Base-by-base conservation (phyloP, 2,888 invertebrate genomes). In the Cryptocephalus primarius region DNA sequence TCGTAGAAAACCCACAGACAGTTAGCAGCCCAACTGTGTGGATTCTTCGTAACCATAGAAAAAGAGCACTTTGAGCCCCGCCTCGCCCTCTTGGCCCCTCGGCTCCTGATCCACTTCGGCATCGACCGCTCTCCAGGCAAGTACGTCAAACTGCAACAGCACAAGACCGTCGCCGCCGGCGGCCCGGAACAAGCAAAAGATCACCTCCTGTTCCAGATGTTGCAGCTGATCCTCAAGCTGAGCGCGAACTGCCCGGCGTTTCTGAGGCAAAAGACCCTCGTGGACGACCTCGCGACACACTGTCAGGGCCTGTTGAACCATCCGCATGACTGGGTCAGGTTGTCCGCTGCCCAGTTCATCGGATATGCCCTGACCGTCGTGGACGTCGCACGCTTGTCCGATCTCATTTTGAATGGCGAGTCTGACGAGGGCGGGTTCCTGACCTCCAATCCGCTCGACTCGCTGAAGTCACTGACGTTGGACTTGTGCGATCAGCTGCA, bases 311-410 rank as follows among this genome's bases (percentile, higher is more conserved):
- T 89, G 39, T 65, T 94, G 11, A 81, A 77, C 0, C 83, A 94
- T 66, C 85, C 88, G 10, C 93, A 94, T 64, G 77, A 82, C 33
- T 92, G 92, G 92, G 88, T 94, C 0, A 78, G 92, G 45, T 71
- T 89, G 40, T 78, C 79, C 48, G 78, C 90, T 0, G 78, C 83
- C 0, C 88, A 89, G 65, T 75, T 91, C 51, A 68, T 93, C 39
- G 85, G 86, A 0, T 75, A 80, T 41, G 74, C 92, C 43, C 70
- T 94, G 45, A 72, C 79, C 1, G 69, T 75, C 1, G 75, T 83
- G 41, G 77, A 86, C 60, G 69, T 76, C 8, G 75, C 76, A 1
- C 75, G 80, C 48, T 70, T 88, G 40, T 75, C 78, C 14, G 58
- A 61, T 40, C 58, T 77, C 47, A 61, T 79, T 6, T 45, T 70